Evolutionary conservation across 1,140 invertebrate species (phyloP).

Genomic region (Drosophila saltans): DNA sequence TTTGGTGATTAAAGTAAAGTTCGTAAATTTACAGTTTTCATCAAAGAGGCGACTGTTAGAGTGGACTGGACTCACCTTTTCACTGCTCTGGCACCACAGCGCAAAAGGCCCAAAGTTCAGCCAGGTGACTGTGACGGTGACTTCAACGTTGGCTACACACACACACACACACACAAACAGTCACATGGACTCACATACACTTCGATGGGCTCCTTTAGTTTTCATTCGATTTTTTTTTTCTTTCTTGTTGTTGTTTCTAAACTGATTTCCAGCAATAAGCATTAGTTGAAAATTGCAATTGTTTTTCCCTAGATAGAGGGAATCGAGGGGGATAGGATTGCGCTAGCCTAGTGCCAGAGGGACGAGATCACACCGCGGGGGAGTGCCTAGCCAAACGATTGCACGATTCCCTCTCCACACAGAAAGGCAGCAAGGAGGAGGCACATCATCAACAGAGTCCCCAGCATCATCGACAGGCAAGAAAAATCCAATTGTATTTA

Average conservation of each 20-base stretch:
- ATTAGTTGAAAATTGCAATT: constrained; percentile 83
- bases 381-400: constrained; percentile 67
- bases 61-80: constrained; percentile 82
- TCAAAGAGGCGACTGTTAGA: constrained; percentile 79
- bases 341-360: constrained; percentile 2
- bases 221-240: constrained; percentile 8
- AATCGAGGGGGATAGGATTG: background rate
- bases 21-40: constrained; percentile 83
- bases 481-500: constrained; percentile 80
- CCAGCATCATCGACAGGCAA: constrained; percentile 57
- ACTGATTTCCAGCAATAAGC: constrained; percentile 83
- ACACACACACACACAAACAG: constrained; percentile 17
- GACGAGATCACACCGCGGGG: constrained; percentile 66
- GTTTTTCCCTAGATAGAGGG: constrained; percentile 61
- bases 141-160: constrained; percentile 43
- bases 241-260: constrained; percentile 42
- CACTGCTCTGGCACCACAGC: constrained; percentile 54
- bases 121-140: constrained; percentile 72
- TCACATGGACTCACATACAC: constrained; percentile 20
- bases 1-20: constrained; percentile 83
- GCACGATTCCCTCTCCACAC: constrained; percentile 59
- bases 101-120: constrained; percentile 68
- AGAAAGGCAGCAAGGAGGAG: constrained; percentile 46
- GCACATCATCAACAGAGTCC: constrained; percentile 75
- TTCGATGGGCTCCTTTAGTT: constrained; percentile 64